Evolutionary conservation across 2,888 invertebrate species (phyloP).

Genomic region (Galerucella nymphaeae): DNA sequence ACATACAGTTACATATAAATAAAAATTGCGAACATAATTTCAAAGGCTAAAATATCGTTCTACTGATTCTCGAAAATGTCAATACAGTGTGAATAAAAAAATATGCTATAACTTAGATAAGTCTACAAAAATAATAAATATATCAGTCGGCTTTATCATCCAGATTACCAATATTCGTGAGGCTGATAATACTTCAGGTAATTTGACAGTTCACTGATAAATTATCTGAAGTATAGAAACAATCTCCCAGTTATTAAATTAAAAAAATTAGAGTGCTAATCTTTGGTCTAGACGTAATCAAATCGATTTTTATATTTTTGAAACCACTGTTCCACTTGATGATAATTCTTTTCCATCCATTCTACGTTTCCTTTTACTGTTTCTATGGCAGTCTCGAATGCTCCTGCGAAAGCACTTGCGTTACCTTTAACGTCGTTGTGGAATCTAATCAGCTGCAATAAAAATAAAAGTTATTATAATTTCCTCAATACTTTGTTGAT

Average conservation of each 20-base stretch:
- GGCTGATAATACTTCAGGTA: neutral
- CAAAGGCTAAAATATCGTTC: too few relatives aligned
- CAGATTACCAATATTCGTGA: neutral
- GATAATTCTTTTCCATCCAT: slow-evolving; percentile 70
- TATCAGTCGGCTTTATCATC: neutral
- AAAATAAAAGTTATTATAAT: neutral
- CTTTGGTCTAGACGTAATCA: slow-evolving; percentile 18
- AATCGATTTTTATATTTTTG: slow-evolving; percentile 54
- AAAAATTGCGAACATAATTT: too few relatives aligned
- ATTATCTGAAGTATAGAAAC: neutral
- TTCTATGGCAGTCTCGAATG: slow-evolving; percentile 69
- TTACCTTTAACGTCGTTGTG: slow-evolving; percentile 61
- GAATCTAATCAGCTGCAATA: slow-evolving; percentile 63
- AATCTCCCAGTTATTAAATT: neutral
- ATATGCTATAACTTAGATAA: neutral
- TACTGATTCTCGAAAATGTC: too few relatives aligned
- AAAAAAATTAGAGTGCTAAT: neutral
- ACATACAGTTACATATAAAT: too few relatives aligned
- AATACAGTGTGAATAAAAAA: too few relatives aligned
- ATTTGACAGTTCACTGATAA: neutral
- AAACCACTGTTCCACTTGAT: slow-evolving; percentile 60
- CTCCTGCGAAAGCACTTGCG: slow-evolving; percentile 66
- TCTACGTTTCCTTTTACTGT: slow-evolving; percentile 67
- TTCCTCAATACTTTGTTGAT: neutral
- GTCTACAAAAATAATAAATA: slow-evolving; percentile 8